These are phyloP conservation scores for Apostichopus japonicus DNA, from an alignment of 35 echinoderm and acorn worm genomes.

Conservation along the genomic window DNA sequence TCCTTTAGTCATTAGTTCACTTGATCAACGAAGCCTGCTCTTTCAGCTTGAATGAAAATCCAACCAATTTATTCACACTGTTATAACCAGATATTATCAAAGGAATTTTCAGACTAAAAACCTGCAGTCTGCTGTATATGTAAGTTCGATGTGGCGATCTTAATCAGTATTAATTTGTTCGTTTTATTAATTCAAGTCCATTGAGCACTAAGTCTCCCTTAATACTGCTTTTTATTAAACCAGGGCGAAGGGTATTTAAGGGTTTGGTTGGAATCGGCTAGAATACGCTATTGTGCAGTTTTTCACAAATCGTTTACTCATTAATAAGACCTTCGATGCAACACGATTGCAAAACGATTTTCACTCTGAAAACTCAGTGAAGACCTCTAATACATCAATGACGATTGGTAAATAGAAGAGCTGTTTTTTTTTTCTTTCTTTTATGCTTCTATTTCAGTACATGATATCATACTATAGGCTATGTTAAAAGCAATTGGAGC, in stretches of 20 bases:
- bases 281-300: neutral
- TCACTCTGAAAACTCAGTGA: too few relatives aligned
- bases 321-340: too few relatives aligned
- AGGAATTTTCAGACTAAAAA: conserved; percentile 35
- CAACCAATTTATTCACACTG: conserved; percentile 49
- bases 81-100: conserved; percentile 50
- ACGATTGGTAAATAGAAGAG: too few relatives aligned
- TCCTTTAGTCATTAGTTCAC: conserved; percentile 6
- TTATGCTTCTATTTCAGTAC: too few relatives aligned
- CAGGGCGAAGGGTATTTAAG: neutral
- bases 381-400: too few relatives aligned
- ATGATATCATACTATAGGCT: too few relatives aligned
- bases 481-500: too few relatives aligned
- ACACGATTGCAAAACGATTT: too few relatives aligned
- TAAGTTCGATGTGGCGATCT: neutral
- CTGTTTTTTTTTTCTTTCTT: too few relatives aligned
- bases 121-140: neutral
- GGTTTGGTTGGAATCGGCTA: neutral
- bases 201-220: conserved; percentile 3
- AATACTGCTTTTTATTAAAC: neutral
- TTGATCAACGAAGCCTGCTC: conserved; percentile 13
- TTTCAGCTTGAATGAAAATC: conserved; percentile 41
- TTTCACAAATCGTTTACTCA: neutral
- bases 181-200: conserved; percentile 48
- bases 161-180: conserved; percentile 46